A percentile compares a stretch with the other conserved stretches of the same genome.
Evolutionary conservation across 2,888 invertebrate genomes (phyloP).

Genomic region (Phyllotreta cruciferae): DNA sequence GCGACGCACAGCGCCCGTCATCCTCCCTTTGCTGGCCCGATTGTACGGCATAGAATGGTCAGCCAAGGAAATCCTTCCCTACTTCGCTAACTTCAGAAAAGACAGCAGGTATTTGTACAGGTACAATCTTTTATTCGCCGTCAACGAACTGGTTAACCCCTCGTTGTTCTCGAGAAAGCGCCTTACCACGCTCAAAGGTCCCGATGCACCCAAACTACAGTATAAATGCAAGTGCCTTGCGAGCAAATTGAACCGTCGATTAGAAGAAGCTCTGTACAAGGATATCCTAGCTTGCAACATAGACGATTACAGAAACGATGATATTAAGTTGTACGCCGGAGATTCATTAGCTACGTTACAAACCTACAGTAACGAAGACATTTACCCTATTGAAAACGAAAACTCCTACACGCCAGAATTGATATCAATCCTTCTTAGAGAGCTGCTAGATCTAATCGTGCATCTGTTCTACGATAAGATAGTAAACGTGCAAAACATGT

Average conservation of each 20-base stretch:
- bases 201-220: conserved; percentile 33
- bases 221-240: conserved; percentile 32
- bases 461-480: conserved; percentile 50
- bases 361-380: conserved; percentile 39
- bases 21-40: conserved; percentile 54
- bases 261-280: conserved; percentile 43
- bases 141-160: conserved; percentile 54
- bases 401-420: conserved; percentile 52
- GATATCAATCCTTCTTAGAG: conserved; percentile 47
- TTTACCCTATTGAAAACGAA: conserved; percentile 37
- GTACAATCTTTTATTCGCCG: conserved; percentile 53
- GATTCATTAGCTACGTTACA: conserved; percentile 50
- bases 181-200: conserved; percentile 40
- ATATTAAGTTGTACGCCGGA: conserved; percentile 52
- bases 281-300: conserved; percentile 40
- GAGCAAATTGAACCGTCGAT: conserved; percentile 43
- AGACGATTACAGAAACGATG: conserved; percentile 44
- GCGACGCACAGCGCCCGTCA: conserved; percentile 52
- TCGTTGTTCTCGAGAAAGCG: conserved; percentile 42
- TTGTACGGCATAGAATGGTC: conserved; percentile 56
- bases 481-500: conserved; percentile 50
- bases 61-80: conserved; percentile 49
- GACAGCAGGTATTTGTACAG: conserved; percentile 53
- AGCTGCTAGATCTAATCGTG: conserved; percentile 48
- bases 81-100: conserved; percentile 48